Evolutionary conservation across 2,113 vertebrate genomes (phyloP), one percentile per base, ranked within the genome.

Genomic region (Speoplatyrhinus poulsoni): DNA sequence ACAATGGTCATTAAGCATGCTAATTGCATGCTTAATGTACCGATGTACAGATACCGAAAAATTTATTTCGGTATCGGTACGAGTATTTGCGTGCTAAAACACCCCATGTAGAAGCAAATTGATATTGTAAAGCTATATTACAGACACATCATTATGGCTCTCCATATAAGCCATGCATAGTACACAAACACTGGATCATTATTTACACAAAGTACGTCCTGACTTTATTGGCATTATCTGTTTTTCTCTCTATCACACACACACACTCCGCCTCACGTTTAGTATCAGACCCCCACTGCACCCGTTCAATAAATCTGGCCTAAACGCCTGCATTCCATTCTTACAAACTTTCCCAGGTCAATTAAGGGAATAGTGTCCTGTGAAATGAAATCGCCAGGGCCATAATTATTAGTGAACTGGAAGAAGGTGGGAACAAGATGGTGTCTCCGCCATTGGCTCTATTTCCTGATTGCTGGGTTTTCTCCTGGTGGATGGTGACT

Each of bases 341-440:
- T 13, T n/a, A 32, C 32, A 58, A 41, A 54, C 63, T 65, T 65
- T 65, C 49, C 63, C 63, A 52, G 26, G 26, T 26, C 26, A 26
- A 26, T 26, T 26, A 26, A 65, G 49, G 49, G 62, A 65, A 65
- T 65, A 33, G 61, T 12, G 26, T 19, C 26, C 26, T 26, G 26
- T 26, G 12, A 64, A 64, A 52, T 26, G 0, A 4, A 19, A 46
- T 32, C 19, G 12, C 16, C 47, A 15, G 19, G 17, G 16, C 50
- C 19, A 3, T 16, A 41, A 53, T 54, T 65, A 65, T 54, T 55
- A 65, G 26, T 13, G 6, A 41, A 11, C 17, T 55, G 63, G 63
- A 32, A 65, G 33, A 7, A 9, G 52, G 50, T 41, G 63, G 50
- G 26, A 52, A 33, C 15, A 16, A 65, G 12, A 12, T 9, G 50